Evolutionary conservation across 2,113 vertebrate genomes (phyloP).

Genomic region (Lepisosteus osseus): DNA sequence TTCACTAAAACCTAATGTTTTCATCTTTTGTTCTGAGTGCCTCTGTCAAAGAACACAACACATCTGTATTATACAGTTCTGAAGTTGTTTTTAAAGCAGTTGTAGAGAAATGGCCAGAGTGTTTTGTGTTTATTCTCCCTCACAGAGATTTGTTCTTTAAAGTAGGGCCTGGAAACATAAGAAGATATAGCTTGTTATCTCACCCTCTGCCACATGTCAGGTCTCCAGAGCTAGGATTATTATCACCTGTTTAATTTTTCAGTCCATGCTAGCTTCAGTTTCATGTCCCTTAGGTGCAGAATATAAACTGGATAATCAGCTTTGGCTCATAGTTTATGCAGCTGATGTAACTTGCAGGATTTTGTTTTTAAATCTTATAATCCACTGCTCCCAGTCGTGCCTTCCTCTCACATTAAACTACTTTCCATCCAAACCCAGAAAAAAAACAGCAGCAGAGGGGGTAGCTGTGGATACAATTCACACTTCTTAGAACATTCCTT

Average conservation of each 20-base stretch:
- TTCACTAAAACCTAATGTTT: too few species aligned
- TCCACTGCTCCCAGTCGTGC: constrained; percentile 23
- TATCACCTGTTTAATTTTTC: constrained; percentile 21
- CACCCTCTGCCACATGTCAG: background rate
- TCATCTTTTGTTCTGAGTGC: too few species aligned
- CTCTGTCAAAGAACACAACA: too few species aligned
- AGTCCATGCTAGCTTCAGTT: background rate
- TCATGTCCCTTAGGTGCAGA: background rate
- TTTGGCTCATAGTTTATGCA: constrained; percentile 11
- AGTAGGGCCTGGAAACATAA: background rate
- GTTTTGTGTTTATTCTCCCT: too few species aligned
- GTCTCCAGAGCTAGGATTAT: constrained; percentile 5
- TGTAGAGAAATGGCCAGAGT: too few species aligned
- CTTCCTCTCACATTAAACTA: background rate
- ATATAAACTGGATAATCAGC: constrained; percentile 21
- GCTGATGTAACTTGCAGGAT: constrained; percentile 24
- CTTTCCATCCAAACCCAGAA: background rate
- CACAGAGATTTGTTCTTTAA: background rate
- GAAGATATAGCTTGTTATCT: background rate
- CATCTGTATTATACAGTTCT: too few species aligned
- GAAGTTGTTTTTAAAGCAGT: too few species aligned
- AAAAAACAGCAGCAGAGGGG: background rate
- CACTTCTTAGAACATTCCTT: constrained; percentile 24
- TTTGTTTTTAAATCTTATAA: constrained; percentile 14
- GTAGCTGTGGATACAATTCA: too few species aligned